Percentiles rank a stretch among this genome's conserved stretches.
phyloP scores from a whole-genome alignment of 2,797 vertebrate genomes.

The Silurus lanzhouensis region DNA sequence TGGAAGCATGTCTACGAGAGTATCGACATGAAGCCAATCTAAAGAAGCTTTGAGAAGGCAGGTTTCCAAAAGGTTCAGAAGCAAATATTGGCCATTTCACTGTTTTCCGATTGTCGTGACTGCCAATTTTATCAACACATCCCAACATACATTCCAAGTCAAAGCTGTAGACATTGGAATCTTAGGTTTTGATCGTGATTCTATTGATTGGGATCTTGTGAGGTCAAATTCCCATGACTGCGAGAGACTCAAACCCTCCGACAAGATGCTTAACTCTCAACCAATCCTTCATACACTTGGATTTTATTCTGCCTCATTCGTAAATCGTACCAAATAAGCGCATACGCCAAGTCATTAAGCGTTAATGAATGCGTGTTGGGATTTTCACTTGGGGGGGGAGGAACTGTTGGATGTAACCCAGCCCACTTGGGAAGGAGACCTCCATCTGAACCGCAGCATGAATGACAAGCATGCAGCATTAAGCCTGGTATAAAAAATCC shows the following conservation, averaged over 20 bases:
- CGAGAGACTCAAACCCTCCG: not conserved
- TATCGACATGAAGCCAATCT: too few species aligned
- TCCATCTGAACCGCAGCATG: constrained; percentile 40
- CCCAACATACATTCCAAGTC: not conserved
- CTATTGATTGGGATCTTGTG: not conserved
- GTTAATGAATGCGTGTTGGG: constrained; percentile 20
- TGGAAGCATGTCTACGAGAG: too few species aligned
- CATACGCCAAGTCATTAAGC: not conserved
- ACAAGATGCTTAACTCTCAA: not conserved
- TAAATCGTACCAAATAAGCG: not conserved
- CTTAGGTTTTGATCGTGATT: not conserved
- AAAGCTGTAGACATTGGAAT: not conserved
- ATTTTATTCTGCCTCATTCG: not conserved
- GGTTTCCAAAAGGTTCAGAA: too few species aligned
- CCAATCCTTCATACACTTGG: not conserved
- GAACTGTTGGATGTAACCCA: not conserved
- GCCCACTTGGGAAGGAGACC: constrained; percentile 20
- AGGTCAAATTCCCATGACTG: not conserved
- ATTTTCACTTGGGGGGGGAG: not conserved
- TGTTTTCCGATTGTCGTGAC: not conserved
- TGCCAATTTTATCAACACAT: not conserved
- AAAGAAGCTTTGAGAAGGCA: too few species aligned
- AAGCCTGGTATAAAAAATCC: constrained; percentile 64
- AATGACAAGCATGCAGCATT: constrained; percentile 57
- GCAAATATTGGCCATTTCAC: too few species aligned